Evolutionary conservation across 1,140 invertebrate species (phyloP).

Genomic region (Lanistes nyassanus): DNA sequence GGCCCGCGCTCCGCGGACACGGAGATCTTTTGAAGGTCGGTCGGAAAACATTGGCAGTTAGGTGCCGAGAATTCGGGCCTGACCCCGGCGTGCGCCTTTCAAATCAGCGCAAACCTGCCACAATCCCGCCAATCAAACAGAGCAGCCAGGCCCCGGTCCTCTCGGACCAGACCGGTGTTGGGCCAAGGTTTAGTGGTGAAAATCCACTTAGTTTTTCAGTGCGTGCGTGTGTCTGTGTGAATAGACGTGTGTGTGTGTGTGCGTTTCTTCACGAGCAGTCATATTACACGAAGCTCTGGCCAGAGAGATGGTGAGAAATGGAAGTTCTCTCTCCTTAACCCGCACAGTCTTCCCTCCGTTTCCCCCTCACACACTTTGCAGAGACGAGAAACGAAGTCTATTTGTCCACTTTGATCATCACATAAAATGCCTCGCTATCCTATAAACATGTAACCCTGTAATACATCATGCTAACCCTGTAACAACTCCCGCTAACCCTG

Average conservation of each 20-base stretch:
- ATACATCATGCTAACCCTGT: too few relatives aligned
- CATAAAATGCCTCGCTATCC: too few relatives aligned
- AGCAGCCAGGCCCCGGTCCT: not conserved
- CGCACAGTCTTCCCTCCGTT: not conserved
- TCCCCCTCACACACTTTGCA: not conserved
- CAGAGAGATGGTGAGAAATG: not conserved
- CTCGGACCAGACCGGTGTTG: not conserved
- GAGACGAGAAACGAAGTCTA: not conserved
- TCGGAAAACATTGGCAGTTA: conserved; percentile 15
- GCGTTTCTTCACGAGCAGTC: not conserved
- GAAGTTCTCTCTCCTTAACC: not conserved
- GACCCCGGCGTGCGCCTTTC: conserved; percentile 3
- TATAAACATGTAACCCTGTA: too few relatives aligned
- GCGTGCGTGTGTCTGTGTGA: not conserved
- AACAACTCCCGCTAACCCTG: too few relatives aligned
- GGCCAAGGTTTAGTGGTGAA: not conserved
- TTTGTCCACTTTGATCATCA: too few relatives aligned
- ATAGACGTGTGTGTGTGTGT: not conserved
- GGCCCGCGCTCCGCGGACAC: too few relatives aligned
- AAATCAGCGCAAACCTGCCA: conserved; percentile 17
- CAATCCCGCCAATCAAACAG: conserved; percentile 10
- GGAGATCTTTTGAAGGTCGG: conserved; percentile 14
- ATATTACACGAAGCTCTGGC: not conserved
- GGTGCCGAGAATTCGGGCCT: not conserved
- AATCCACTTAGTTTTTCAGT: conserved; percentile 22